phyloP scores from a whole-genome alignment of 2,888 invertebrate species.

The Prosopocoilus inquinatus region DNA sequence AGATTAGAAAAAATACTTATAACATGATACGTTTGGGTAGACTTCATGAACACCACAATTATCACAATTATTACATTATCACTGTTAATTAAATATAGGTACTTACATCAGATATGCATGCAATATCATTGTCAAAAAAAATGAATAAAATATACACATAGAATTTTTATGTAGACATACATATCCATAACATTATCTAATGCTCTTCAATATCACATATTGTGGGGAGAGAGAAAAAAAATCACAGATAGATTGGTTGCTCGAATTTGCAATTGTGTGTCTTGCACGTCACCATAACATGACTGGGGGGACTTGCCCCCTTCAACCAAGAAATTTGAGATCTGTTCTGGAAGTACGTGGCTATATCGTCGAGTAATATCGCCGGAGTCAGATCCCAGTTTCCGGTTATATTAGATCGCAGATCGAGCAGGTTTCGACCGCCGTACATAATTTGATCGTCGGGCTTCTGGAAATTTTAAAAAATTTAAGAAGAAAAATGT shows the following conservation, averaged over 20 bases:
- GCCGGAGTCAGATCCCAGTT: constrained; percentile 47
- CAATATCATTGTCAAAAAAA: no score
- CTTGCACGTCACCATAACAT: constrained; percentile 21
- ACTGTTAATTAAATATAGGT: background rate
- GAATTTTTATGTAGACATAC: no score
- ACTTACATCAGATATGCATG: no score
- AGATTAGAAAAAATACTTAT: no score
- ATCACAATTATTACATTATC: background rate
- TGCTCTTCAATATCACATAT: no score
- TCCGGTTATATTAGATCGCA: constrained; percentile 57
- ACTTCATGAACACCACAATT: background rate
- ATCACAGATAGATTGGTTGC: constrained; percentile 17
- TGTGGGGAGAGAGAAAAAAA: no score
- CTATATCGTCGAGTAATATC: constrained; percentile 55
- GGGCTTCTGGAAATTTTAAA: no score
- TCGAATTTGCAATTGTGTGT: constrained; percentile 27
- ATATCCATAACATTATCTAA: no score
- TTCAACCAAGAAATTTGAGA: constrained; percentile 52
- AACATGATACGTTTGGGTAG: no score
- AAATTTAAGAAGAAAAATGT: no score
- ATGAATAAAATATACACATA: no score
- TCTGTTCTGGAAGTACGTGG: constrained; percentile 62
- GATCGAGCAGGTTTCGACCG: constrained; percentile 60
- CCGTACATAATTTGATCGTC: constrained; percentile 41
- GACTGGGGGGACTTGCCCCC: constrained; percentile 24